These are phyloP conservation scores for Tor tambroides DNA, from an alignment of 2,113 vertebrate genomes.

Conservation along the genomic window DNA sequence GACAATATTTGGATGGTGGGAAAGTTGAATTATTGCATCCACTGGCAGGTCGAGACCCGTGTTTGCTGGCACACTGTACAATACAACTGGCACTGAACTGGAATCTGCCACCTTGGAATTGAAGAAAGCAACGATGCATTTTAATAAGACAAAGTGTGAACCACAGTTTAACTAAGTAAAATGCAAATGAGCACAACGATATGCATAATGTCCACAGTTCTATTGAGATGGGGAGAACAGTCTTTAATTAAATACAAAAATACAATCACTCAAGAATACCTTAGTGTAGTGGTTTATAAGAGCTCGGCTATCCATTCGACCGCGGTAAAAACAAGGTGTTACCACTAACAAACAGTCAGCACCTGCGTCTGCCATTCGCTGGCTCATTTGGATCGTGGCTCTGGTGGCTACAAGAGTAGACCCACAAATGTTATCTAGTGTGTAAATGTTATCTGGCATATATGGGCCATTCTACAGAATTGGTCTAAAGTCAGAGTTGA, in stretches of 20 bases:
- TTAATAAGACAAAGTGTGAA: background rate
- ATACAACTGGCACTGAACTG: conserved; percentile 88
- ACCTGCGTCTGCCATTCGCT: conserved; percentile 85
- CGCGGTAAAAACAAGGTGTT: conserved; percentile 90
- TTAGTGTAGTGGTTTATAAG: conserved; percentile 88
- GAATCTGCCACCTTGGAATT: conserved; percentile 82
- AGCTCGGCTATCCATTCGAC: conserved; percentile 84
- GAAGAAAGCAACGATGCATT: background rate
- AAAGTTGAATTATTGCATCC: conserved; percentile 82
- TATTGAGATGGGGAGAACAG: background rate
- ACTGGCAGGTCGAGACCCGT: conserved; percentile 88
- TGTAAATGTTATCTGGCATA: background rate
- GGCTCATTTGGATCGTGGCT: conserved; percentile 83
- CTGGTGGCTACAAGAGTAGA: conserved; percentile 67
- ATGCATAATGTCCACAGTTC: background rate
- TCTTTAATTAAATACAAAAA: background rate
- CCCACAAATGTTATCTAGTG: background rate
- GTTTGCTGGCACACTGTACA: conserved; percentile 94
- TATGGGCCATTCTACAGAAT: no score
- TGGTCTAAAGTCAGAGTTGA: no score
- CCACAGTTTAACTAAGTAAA: background rate
- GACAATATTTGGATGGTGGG: conserved; percentile 92
- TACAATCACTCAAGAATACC: conserved; percentile 63
- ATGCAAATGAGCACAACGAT: background rate
- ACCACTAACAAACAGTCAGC: conserved; percentile 85